Evolutionary conservation across 2,113 vertebrate genomes (phyloP).

Genomic region (Myiagra hebetior): DNA sequence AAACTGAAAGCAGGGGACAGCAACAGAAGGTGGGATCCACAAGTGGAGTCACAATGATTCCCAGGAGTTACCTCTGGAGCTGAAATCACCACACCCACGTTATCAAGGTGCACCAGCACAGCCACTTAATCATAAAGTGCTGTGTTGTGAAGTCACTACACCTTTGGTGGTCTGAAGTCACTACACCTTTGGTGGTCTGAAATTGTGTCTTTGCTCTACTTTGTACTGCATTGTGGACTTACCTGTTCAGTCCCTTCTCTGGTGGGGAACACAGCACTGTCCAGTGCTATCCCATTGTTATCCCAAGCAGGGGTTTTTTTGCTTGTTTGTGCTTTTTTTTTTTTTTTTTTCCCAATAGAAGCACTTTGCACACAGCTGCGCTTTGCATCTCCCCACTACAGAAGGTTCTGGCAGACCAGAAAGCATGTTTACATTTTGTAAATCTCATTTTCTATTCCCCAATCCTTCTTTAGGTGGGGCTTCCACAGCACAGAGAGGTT

Average conservation of each 20-base stretch:
- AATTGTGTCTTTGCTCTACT: not conserved
- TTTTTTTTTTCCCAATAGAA: not conserved
- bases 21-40: not conserved
- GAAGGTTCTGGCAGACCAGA: not conserved
- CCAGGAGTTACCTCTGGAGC: not conserved
- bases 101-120: not conserved
- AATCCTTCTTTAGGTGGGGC: not conserved
- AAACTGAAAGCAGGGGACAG: not conserved
- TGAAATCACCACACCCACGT: not conserved
- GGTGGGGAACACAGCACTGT: not conserved
- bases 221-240: not conserved
- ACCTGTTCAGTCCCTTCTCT: not conserved
- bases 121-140: not conserved
- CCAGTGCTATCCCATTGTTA: accelerated
- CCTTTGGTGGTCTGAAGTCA: not conserved
- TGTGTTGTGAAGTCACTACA: not conserved
- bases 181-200: no score
- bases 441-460: not conserved
- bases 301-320: accelerated
- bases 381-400: not conserved
- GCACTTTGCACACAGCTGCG: not conserved
- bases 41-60: not conserved
- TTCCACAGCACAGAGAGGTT: not conserved
- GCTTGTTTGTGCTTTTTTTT: not conserved
- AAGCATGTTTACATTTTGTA: not conserved